phyloP scores from a whole-genome alignment of 2,113 vertebrate species.

The Panthera uncia region DNA sequence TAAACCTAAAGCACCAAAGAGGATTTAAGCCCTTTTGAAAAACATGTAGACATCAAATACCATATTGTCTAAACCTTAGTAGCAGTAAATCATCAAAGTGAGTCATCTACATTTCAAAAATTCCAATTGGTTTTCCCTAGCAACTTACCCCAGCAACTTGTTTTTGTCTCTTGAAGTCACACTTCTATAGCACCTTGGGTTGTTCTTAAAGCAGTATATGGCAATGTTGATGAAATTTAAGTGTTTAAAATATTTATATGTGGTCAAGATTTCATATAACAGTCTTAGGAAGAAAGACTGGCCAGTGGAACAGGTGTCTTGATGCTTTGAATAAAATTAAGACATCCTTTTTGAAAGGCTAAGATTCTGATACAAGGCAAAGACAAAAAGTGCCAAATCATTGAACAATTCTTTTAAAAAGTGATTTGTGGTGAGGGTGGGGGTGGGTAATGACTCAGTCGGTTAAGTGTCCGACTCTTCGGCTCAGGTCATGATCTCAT shows the following conservation, averaged over 20 bases:
- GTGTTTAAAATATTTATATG: conserved; percentile 3
- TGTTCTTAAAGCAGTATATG: not conserved
- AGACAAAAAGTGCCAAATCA: not conserved
- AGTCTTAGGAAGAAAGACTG: not conserved
- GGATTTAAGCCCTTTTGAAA: conserved; percentile 17
- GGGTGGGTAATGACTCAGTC: no score
- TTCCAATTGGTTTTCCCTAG: not conserved
- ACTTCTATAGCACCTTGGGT: not conserved
- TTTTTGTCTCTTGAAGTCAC: not conserved
- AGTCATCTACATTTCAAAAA: conserved; percentile 4
- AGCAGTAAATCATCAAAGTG: conserved; percentile 16
- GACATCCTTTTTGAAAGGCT: conserved; percentile 13
- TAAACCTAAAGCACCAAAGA: not conserved
- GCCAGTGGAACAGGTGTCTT: not conserved
- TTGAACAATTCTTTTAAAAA: not conserved
- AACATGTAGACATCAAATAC: not conserved
- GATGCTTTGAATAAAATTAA: not conserved
- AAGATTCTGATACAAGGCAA: not conserved
- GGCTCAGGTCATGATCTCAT: no score
- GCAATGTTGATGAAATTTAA: not conserved
- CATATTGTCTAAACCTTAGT: not conserved
- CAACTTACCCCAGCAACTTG: not conserved
- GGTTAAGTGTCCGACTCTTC: no score
- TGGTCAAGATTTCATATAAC: not conserved
- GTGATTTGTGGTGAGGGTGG: not conserved